Base-by-base conservation (phyloP, 2,888 invertebrate species). In the Augochlorella aurata region DNA sequence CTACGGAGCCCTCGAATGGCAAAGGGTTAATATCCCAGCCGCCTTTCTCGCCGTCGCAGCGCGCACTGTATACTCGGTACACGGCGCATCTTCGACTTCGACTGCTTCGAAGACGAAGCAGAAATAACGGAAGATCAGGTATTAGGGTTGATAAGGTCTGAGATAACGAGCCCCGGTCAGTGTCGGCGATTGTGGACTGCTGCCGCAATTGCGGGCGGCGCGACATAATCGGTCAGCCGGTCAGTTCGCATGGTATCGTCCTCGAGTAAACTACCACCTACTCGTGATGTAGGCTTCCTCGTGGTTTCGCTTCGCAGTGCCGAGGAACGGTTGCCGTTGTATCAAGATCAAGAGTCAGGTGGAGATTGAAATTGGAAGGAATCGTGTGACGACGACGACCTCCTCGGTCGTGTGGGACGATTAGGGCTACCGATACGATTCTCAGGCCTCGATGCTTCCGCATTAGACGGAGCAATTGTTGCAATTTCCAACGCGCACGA, bases 41-140 rank as follows among this genome's bases (percentile, higher is more conserved):
- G 38, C 38, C 0, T 38, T 38, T 38, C 38, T 38, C 7, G 38
- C 38, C 2, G 5, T 7, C 0, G 5, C 3, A 38, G 3, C 38
- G 38, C 3, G 38, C 38, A 5, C 38, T 38, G 38, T 38, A 0
- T 38, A 38, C 38, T 7, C 2, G 5, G 38, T 38, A 38, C 5
- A 38, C 5, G 38, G 38, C 5, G 38, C 38, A 38, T 38, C 38
- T 38, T 38, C 38, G 5, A 38, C 3, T 7, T 38, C 3, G 29
- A 1, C 3, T 3, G 29, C 29, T 70, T 69, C 68, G 74, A 24
- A 24, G 54, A 58, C 12, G 21, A 14, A 24, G 12, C 5, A 1
- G 54, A 2, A 87, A 90, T 91, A 88, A 88, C 76, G 72, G 74
- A 74, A 86, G 91, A 89, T 89, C 89, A 89, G 89, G 88, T 92